Percentiles rank a stretch among this genome's conserved stretches.
Conservation (phyloP, 2,888 invertebrate species). For the Camptogramma bilineatum region DNA sequence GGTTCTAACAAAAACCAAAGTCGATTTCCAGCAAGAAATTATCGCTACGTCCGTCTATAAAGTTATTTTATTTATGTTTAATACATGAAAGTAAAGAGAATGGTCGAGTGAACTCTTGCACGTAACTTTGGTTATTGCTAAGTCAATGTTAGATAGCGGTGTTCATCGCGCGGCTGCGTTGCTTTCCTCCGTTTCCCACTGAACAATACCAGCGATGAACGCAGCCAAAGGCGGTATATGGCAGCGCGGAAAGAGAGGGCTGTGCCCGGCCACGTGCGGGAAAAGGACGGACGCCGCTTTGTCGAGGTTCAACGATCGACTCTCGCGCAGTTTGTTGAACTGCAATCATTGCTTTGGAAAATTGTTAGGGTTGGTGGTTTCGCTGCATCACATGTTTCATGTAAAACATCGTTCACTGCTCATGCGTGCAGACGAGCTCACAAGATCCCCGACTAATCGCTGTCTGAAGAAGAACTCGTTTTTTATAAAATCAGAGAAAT, state of each 20-base stretch:
- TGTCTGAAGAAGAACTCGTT: neutral
- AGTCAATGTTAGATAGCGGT: constrained; percentile 43
- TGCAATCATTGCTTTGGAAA: constrained; percentile 82
- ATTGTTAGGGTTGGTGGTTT: constrained; percentile 68
- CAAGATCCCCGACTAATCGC: neutral
- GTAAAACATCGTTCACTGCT: constrained; percentile 5
- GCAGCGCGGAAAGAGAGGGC: constrained; percentile 61
- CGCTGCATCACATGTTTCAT: constrained; percentile 5
- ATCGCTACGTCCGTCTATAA: constrained; percentile 36
- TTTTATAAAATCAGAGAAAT: neutral
- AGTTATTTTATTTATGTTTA: constrained; percentile 53
- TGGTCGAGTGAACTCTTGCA: constrained; percentile 50
- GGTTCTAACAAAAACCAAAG: constrained; percentile 33
- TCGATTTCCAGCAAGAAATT: constrained; percentile 39
- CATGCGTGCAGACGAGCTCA: constrained; percentile 3
- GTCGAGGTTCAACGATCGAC: constrained; percentile 83
- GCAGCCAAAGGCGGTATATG: constrained; percentile 62
- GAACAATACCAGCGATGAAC: constrained; percentile 67
- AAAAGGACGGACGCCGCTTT: constrained; percentile 70
- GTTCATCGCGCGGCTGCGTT: constrained; percentile 54
- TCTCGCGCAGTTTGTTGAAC: constrained; percentile 84
- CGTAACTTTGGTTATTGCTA: constrained; percentile 41
- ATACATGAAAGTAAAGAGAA: constrained; percentile 58
- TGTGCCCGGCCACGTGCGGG: constrained; percentile 49
- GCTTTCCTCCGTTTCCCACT: constrained; percentile 54